These are phyloP conservation scores for Choloepus hoffmanni DNA, from an alignment of 2,113 vertebrate species.

Conservation along the genomic window DNA sequence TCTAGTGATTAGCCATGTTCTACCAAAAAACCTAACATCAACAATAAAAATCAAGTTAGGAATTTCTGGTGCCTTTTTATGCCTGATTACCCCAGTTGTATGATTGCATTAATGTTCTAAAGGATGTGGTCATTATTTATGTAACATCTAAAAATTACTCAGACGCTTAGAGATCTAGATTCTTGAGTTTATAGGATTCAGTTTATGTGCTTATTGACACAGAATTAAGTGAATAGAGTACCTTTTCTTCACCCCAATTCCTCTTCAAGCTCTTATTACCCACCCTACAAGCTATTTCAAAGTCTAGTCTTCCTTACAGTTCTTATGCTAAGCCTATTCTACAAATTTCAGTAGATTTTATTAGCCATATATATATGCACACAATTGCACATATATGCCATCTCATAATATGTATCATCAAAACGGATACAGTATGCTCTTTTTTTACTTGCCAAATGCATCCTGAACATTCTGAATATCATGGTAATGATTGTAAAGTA, in stretches of 20 bases:
- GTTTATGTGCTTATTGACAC: not conserved
- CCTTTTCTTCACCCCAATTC: not conserved
- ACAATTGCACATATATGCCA: not conserved
- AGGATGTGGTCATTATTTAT: not conserved
- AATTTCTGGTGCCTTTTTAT: not conserved
- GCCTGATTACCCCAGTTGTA: not conserved
- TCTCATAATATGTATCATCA: not conserved
- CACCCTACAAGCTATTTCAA: not conserved
- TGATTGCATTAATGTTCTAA: not conserved
- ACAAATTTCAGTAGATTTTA: conserved; percentile 34
- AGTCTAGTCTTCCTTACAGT: not conserved
- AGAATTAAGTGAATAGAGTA: not conserved
- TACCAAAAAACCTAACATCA: conserved; percentile 8
- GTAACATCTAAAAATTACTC: not conserved
- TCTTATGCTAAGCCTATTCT: not conserved
- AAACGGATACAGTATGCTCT: not conserved
- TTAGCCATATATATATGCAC: not conserved
- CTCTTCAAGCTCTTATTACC: not conserved
- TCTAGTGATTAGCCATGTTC: not conserved
- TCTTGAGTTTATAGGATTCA: not conserved
- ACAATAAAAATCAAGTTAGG: not conserved
- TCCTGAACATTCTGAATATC: not conserved
- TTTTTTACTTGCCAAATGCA: not conserved
- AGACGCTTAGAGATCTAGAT: not conserved
- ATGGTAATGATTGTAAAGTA: not conserved